A percentile compares a stretch with the other conserved stretches of the same genome.
Evolutionary conservation across 2,797 vertebrate species (phyloP).

Genomic region (Phrynocephalus guinanensis): DNA sequence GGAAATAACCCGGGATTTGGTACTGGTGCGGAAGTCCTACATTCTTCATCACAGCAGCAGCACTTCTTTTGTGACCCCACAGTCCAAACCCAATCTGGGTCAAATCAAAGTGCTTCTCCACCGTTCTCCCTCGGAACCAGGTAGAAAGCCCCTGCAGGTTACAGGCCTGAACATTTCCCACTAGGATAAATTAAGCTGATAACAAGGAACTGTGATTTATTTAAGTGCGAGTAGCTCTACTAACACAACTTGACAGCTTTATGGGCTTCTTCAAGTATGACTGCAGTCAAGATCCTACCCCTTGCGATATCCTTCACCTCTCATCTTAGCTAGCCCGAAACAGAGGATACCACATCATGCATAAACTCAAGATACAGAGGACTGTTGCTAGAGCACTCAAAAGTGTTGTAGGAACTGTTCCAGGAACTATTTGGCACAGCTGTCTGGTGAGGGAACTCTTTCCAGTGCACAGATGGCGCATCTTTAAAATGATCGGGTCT

Average conservation of each 20-base stretch:
- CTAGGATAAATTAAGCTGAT: neutral
- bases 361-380: conserved; percentile 56
- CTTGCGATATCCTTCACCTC: conserved; percentile 20
- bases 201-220: neutral
- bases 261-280: neutral
- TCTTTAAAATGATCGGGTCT: conserved; percentile 65
- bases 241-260: conserved; percentile 47
- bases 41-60: conserved; percentile 54
- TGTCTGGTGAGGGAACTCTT: conserved; percentile 51
- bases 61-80: conserved; percentile 3
- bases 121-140: conserved; percentile 7
- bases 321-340: conserved; percentile 47
- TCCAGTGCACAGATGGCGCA: conserved; percentile 62
- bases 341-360: conserved; percentile 52
- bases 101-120: conserved; percentile 42
- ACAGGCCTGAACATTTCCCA: conserved; percentile 32
- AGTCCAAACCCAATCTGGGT: neutral
- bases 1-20: conserved; percentile 27
- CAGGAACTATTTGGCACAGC: conserved; percentile 69
- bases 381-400: conserved; percentile 57
- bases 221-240: conserved; percentile 32
- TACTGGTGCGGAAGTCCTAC: conserved; percentile 37
- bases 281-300: neutral
- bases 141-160: conserved; percentile 20
- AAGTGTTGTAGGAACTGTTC: conserved; percentile 38